Evolutionary conservation across 2,888 invertebrate genomes (phyloP), one percentile per base, ranked within the genome.

Genomic region (Rutpela maculata): DNA sequence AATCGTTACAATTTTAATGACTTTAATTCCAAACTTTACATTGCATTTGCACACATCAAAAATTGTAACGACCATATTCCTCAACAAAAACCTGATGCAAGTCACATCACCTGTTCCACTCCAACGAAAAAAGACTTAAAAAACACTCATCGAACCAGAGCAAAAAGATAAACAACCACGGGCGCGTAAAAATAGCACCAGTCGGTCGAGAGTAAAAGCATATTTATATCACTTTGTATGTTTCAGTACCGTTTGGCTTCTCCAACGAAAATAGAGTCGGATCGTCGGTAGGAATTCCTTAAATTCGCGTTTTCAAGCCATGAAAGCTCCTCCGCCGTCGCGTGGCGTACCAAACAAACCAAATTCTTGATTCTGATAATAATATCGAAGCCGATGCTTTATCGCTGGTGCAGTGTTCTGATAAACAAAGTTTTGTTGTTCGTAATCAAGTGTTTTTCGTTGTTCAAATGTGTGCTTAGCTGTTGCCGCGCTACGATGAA

Each of bases 201-300:
- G 6, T n/a, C n/a, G 50, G n/a, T 17, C 0, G 50, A 50, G 17
- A 50, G 50, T 1, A 50, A n/a, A 50, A n/a, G 66, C 74, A 76
- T 79, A 79, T 79, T 79, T 79, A 79, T 79, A 79, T 78, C 77
- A 79, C 76, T 76, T 50, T 62, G 76, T 70, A 76, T 75, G 68
- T 77, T 74, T 76, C 75, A 79, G 78, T 75, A 67, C 68, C 50
- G 50, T 50, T n/a, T 15, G n/a, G 50, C n/a, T 50, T n/a, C 50
- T 50, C 50, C 50, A 50, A 50, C 50, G 50, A n/a, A 50, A 50
- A 50, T 50, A 50, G 50, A 50, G 50, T 50, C 50, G 50, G 50
- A n/a, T 5, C n/a, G 50, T 2, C n/a, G 50, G 0, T n/a, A n/a
- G 50, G n/a, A n/a, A n/a, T 50, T 50, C 15, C 50, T 50, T 0